Evolutionary conservation across 2,888 invertebrate species (phyloP).

Genomic region (Rhopalosiphum nymphaeae): DNA sequence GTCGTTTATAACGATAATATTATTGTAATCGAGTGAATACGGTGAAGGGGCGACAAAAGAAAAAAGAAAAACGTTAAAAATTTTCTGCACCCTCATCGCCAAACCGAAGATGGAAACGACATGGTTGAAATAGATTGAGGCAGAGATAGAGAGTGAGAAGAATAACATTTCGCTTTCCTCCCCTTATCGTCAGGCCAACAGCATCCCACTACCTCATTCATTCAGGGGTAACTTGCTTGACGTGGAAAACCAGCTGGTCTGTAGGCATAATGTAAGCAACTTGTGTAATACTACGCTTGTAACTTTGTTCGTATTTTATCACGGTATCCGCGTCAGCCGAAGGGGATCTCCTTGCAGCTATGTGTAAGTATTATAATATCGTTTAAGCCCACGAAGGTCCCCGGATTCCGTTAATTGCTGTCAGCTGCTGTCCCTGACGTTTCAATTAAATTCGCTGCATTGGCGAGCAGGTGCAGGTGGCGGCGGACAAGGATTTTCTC

Average conservation of each 20-base stretch:
- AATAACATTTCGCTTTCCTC: not conserved
- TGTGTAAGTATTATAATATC: slow-evolving; percentile 1
- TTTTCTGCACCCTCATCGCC: not conserved
- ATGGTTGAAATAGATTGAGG: not conserved
- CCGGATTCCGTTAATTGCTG: slow-evolving; percentile 41
- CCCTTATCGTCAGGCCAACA: not conserved
- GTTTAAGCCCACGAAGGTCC: not conserved
- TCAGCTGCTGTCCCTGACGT: slow-evolving; percentile 53
- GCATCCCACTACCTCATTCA: not conserved
- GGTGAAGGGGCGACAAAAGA: not conserved
- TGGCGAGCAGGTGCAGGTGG: not conserved
- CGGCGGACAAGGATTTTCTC: slow-evolving; percentile 26
- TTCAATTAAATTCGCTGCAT: slow-evolving; percentile 41
- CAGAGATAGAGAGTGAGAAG: not conserved
- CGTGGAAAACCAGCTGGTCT: not conserved
- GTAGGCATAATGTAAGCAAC: not conserved
- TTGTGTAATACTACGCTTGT: not conserved
- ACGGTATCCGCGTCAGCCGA: not conserved
- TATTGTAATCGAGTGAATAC: not conserved
- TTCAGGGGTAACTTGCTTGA: not conserved
- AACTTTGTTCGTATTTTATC: not conserved
- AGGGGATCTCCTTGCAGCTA: not conserved
- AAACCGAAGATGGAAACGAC: not conserved
- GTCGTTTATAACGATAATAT: not conserved
- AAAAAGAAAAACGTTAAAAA: slow-evolving; percentile 11